A percentile compares a stretch with the other conserved stretches of the same genome.
Evolutionary conservation across 2,797 vertebrate species (phyloP).

Genomic region (Acipenser oxyrinchus): DNA sequence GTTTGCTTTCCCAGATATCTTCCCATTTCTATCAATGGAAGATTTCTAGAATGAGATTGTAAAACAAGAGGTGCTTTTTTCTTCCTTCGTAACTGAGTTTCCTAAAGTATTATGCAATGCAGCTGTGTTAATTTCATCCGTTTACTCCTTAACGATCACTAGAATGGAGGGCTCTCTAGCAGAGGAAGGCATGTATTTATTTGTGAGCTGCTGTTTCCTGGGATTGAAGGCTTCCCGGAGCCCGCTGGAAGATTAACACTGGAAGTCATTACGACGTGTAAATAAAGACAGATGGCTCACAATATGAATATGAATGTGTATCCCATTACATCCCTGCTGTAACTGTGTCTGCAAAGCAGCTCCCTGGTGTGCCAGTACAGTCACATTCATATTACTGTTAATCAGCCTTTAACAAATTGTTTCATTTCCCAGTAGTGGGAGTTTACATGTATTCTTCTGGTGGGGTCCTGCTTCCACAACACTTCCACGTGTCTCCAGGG

Average conservation of each 20-base stretch:
- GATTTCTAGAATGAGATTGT: no score
- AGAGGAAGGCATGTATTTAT: constrained; percentile 46
- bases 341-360: constrained; percentile 52
- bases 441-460: constrained; percentile 46
- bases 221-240: background rate
- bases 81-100: constrained; percentile 35
- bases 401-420: constrained; percentile 75
- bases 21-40: no score
- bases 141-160: constrained; percentile 51
- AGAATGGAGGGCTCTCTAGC: constrained; percentile 33
- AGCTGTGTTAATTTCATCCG: constrained; percentile 42
- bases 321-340: constrained; percentile 53
- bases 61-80: background rate
- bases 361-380: constrained; percentile 64
- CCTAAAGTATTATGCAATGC: constrained; percentile 30
- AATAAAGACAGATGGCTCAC: constrained; percentile 66
- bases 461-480: constrained; percentile 33
- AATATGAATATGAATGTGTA: constrained; percentile 68
- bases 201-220: constrained; percentile 23
- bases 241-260: constrained; percentile 33
- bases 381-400: constrained; percentile 77
- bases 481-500: constrained; percentile 33
- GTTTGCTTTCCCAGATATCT: no score
- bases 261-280: constrained; percentile 55
- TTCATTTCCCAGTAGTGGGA: constrained; percentile 50